Evolutionary conservation across 2,113 vertebrate genomes (phyloP), one percentile per base, ranked within the genome.

Genomic region (Sebastes schlegelii): DNA sequence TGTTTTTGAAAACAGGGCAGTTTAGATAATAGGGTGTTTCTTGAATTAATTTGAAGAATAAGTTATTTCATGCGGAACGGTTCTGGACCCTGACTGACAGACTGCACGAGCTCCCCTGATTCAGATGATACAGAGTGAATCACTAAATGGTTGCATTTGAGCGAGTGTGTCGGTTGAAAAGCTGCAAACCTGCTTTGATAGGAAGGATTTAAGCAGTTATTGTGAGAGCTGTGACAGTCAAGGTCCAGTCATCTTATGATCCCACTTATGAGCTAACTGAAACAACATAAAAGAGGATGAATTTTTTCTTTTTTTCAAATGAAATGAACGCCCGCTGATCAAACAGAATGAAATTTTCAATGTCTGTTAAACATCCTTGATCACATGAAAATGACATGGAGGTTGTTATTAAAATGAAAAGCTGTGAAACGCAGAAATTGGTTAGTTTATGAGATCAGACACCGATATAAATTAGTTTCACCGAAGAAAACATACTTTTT

Each of bases 21-120:
- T 65, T 85, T n/a, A 75, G 48, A 60, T 84, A 66, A 77, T 74
- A n/a, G 54, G 11, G 3, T 71, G 23, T 72, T 79, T 85, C 51
- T 57, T 75, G 26, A 77, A 82, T 86, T 19, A 65, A 86, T 73
- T 45, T 82, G 19, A 81, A 70, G 52, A 84, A 87, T 51, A 55
- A 26, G 19, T 68, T 80, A 13, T 62, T 77, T 83, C 51, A 77
- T 43, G 46, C 1, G 7, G 42, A 81, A 61, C 10, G 8, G 19
- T 40, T 65, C 12, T 79, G 62, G 6, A 49, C 45, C 26, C n/a
- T 67, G 55, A 13, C 43, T 74, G 58, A 62, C 58, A 21, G 60
- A 55, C 51, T 21, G 46, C 46, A 70, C 65, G 26, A 48, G 55
- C 49, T 43, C 11, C 51, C 11, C 45, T 34, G 73, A 79, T 67